Base-by-base conservation (phyloP, 2,113 vertebrate species). In the Gadus chalcogrammus region DNA sequence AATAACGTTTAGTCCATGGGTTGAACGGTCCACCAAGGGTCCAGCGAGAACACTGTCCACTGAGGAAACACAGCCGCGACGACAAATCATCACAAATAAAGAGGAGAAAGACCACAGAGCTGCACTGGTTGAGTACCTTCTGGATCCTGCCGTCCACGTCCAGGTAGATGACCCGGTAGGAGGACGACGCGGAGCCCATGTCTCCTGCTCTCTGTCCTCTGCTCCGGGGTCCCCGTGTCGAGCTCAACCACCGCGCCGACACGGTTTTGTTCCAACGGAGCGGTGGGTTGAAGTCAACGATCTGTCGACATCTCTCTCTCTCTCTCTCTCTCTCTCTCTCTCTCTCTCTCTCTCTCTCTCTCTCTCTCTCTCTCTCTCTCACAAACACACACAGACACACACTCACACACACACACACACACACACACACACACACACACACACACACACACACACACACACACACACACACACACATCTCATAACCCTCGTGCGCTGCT, bases 141-240 rank as follows among this genome's bases (percentile, higher is more conserved):
- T 91, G 91, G 16, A 84, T 82, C 72, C 86, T 82, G 61, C 88
- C 89, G 70, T 92, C 90, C 73, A 90, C 87, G 68, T 92, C 86
- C 82, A 92, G 82, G 81, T 92, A 88, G 18, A 92, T 90, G 52
- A 88, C 77, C 70, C 90, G 84, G 73, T 91, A 87, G 15, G 88
- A 83, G 28, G 91, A 92, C 56, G 90, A 92, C 60, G 86, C 91
- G 18, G 89, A 89, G 67, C 91, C 91, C 91, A 92, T 92, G 56
- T 55, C 71, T 56, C 35, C n/a, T 69, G 16, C 73, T 68, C 64
- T 58, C 35, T 55, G 59, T 56, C 70, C 28, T 20, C 22, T 60
- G 35, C 73, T 72, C 28, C 27, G n/a, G 55, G 24, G 38, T 69
- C 68, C 65, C 31, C 31, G 31, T 35, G 61, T 73, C 53, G 65